Evolutionary conservation across 2,888 invertebrate species (phyloP).

Genomic region (Aphodius sticticus): DNA sequence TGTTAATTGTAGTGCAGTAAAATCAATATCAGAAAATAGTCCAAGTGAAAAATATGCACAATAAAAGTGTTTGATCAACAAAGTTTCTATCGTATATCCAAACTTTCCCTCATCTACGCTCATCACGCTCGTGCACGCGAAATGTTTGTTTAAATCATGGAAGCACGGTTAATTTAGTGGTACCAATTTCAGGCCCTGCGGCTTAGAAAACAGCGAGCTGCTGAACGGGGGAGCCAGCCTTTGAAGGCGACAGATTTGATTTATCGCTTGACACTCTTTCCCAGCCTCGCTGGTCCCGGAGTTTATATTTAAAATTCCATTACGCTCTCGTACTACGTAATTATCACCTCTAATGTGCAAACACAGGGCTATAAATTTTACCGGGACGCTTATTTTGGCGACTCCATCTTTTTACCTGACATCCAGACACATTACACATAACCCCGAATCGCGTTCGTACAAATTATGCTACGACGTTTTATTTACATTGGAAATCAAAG

Average conservation of each 20-base stretch:
- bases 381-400: neutral
- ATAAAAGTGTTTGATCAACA: no score
- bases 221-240: neutral
- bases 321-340: constrained; percentile 27
- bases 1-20: no score
- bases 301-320: constrained; percentile 38
- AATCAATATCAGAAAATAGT: no score
- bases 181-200: constrained; percentile 10
- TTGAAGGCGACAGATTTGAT: constrained; percentile 18
- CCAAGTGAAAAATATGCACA: no score
- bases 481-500: constrained; percentile 6
- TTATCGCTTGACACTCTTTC: constrained; percentile 7
- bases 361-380: constrained; percentile 30
- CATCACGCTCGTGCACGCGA: neutral
- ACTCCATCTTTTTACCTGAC: neutral
- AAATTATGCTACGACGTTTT: neutral
- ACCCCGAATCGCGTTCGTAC: neutral
- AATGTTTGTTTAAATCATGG: constrained; percentile 17
- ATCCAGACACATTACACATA: neutral
- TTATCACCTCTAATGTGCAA: constrained; percentile 34
- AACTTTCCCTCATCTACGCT: neutral
- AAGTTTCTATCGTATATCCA: neutral
- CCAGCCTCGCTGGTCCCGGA: constrained; percentile 13
- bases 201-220: neutral
- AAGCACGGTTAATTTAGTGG: constrained; percentile 6